Evolutionary conservation across 2,888 invertebrate genomes (phyloP).

Genomic region (Pterostichus niger): DNA sequence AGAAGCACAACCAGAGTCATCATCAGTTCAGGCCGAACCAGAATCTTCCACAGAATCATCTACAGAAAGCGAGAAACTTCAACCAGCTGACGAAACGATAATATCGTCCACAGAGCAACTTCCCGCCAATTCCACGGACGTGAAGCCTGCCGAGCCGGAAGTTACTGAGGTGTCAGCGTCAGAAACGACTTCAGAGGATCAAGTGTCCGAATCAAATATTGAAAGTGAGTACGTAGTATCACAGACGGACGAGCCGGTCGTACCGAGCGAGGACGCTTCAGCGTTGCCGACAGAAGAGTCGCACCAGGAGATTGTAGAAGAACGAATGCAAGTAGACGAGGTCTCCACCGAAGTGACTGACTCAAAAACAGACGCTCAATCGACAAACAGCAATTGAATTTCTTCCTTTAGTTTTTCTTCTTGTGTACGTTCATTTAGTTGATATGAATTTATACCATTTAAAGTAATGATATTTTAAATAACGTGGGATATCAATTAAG

Average conservation of each 20-base stretch:
- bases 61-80: constrained; percentile 21
- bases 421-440: constrained; percentile 49
- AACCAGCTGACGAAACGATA: constrained; percentile 36
- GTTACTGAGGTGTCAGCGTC: constrained; percentile 1
- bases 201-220: constrained; percentile 57
- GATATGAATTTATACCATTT: constrained; percentile 48
- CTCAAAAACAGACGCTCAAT: constrained; percentile 9
- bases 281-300: constrained; percentile 9
- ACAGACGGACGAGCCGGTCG: constrained; percentile 40
- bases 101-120: constrained; percentile 53
- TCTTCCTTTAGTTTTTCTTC: constrained; percentile 5
- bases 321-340: constrained; percentile 67
- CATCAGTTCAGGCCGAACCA: constrained; percentile 45
- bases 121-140: constrained; percentile 9
- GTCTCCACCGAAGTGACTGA: constrained; percentile 60
- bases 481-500: constrained; percentile 34
- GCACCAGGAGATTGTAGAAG: constrained; percentile 59
- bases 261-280: background rate
- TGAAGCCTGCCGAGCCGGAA: constrained; percentile 14
- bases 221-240: constrained; percentile 40
- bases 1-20: constrained; percentile 50
- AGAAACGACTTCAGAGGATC: constrained; percentile 27
- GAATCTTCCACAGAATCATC: constrained; percentile 29
- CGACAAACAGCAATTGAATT: constrained; percentile 17
- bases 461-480: constrained; percentile 23